phyloP scores from a whole-genome alignment of 1,140 invertebrate species.

The Chironomus tepperi region DNA sequence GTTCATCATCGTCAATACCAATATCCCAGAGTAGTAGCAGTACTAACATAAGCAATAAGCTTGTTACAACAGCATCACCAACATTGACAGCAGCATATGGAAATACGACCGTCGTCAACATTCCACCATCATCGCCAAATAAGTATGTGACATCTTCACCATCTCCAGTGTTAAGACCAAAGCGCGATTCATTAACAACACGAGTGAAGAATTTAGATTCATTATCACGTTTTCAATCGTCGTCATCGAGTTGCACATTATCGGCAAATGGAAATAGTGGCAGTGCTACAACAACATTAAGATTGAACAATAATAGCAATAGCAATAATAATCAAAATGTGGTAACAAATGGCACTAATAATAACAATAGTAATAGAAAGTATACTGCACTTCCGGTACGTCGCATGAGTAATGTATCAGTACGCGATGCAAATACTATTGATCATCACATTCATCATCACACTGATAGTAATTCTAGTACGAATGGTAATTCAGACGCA shows the following conservation, averaged over 20 bases:
- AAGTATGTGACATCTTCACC: slow-evolving; percentile 40
- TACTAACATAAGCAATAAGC: slow-evolving; percentile 37
- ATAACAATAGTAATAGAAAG: slow-evolving; percentile 27
- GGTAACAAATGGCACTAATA: slow-evolving; percentile 26
- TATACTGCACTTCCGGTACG: slow-evolving; percentile 32
- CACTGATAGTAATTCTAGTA: slow-evolving; percentile 33
- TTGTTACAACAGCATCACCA: slow-evolving; percentile 27
- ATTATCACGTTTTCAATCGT: slow-evolving; percentile 35
- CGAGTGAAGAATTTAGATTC: slow-evolving; percentile 46
- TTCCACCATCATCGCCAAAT: slow-evolving; percentile 27
- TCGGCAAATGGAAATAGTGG: slow-evolving; percentile 27
- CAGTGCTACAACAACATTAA: slow-evolving; percentile 25
- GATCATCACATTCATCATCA: slow-evolving; percentile 31
- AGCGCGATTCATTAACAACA: slow-evolving; percentile 50
- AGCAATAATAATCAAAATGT: neutral
- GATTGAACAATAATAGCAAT: neutral
- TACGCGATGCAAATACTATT: slow-evolving; percentile 39
- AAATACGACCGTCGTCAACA: slow-evolving; percentile 25
- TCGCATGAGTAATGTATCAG: slow-evolving; percentile 38
- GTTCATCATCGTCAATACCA: slow-evolving; percentile 14
- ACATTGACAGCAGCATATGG: slow-evolving; percentile 28
- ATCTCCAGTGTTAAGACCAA: slow-evolving; percentile 44
- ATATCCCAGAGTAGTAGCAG: slow-evolving; percentile 37
- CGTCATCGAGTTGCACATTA: slow-evolving; percentile 27
- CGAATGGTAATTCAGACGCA: slow-evolving; percentile 30